These are phyloP conservation scores for Alviniconcha strummeri DNA, from an alignment of 2,888 invertebrate species.

Conservation along the genomic window DNA sequence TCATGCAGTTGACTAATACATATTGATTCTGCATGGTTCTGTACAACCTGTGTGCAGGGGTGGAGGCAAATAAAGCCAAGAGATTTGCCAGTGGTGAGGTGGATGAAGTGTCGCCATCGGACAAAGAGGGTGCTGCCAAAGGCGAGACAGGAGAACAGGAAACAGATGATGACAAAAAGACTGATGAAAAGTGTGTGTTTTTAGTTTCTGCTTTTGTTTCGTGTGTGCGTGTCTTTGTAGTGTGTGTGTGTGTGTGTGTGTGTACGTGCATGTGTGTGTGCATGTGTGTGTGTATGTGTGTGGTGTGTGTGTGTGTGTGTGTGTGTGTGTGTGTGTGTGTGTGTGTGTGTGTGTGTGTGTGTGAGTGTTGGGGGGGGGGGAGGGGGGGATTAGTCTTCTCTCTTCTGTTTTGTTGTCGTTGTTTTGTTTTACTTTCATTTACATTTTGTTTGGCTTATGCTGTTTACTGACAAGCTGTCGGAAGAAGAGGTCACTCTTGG, in stretches of 20 bases:
- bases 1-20: too few relatives aligned
- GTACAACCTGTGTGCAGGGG: constrained; percentile 22
- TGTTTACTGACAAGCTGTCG: too few relatives aligned
- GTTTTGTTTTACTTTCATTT: too few relatives aligned
- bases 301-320: not conserved
- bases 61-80: constrained; percentile 36
- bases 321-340: not conserved
- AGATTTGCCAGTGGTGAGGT: constrained; percentile 35
- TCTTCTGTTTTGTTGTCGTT: too few relatives aligned
- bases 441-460: too few relatives aligned
- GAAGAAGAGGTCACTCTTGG: too few relatives aligned
- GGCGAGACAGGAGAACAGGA: not conserved
- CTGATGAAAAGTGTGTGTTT: not conserved
- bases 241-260: not conserved
- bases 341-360: not conserved
- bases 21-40: too few relatives aligned
- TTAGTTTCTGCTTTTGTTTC: not conserved
- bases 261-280: not conserved
- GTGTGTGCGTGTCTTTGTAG: not conserved
- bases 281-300: constrained; percentile 1
- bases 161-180: not conserved
- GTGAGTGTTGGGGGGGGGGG: too few relatives aligned
- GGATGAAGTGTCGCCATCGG: not conserved
- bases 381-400: too few relatives aligned
- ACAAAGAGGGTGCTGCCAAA: not conserved